These are phyloP conservation scores for Forficula auricularia DNA, from an alignment of 1,140 invertebrate species.

Conservation along the genomic window DNA sequence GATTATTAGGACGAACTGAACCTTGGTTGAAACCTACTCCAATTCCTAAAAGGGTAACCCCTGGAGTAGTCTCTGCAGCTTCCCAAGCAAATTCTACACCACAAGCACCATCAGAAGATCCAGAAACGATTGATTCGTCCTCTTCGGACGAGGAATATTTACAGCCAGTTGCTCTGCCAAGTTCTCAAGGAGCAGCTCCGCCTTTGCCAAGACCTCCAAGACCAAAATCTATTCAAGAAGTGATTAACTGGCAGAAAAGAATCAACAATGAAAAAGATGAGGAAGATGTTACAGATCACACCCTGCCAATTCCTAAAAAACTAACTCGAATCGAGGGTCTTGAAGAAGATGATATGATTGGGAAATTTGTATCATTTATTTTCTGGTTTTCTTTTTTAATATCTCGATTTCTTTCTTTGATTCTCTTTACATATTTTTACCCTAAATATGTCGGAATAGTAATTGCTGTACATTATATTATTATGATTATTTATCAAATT, in stretches of 20 bases:
- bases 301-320: conserved; percentile 18
- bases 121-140: conserved; percentile 21
- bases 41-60: conserved; percentile 12
- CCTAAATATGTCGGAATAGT: conserved; percentile 34
- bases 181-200: not conserved
- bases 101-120: conserved; percentile 14
- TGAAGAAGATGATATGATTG: conserved; percentile 47
- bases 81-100: no score
- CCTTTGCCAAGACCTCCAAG: not conserved
- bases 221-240: not conserved
- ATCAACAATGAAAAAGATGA: not conserved
- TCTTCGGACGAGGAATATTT: conserved; percentile 23
- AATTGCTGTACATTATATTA: conserved; percentile 35
- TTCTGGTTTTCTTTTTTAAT: conserved; percentile 55
- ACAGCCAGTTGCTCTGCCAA: not conserved
- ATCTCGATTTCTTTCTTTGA: conserved; percentile 44
- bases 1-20: conserved; percentile 46
- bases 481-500: conserved; percentile 39
- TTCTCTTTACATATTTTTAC: conserved; percentile 48
- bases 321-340: conserved; percentile 31
- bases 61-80: conserved; percentile 17
- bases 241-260: not conserved
- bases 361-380: conserved; percentile 41
- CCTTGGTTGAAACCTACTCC: conserved; percentile 40
- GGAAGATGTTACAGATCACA: not conserved